Conservation (phyloP, 2,888 invertebrate species). For the Brachyptera putata region DNA sequence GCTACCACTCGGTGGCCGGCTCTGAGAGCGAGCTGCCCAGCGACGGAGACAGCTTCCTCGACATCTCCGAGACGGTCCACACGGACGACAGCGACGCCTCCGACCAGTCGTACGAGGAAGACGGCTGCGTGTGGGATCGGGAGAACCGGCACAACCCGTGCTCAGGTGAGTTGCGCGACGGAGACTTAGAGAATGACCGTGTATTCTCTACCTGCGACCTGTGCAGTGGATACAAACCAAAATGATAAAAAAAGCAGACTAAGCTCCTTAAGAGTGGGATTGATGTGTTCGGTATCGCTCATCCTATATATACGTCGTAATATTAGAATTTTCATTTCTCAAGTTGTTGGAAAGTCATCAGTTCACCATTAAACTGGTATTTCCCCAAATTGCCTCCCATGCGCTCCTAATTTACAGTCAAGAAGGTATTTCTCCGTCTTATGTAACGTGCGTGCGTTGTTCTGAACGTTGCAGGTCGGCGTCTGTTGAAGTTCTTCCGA, state of each 20-base stretch:
- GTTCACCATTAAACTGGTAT: too few species aligned
- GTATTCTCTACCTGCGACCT: not conserved
- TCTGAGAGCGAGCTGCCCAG: conserved; percentile 26
- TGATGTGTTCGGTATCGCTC: too few species aligned
- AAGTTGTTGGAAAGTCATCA: too few species aligned
- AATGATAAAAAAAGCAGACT: too few species aligned
- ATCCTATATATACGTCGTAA: too few species aligned
- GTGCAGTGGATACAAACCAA: too few species aligned
- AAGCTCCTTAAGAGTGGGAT: too few species aligned
- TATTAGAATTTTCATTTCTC: too few species aligned
- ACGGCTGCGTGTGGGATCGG: not conserved
- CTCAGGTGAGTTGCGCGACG: not conserved
- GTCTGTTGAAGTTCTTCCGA: conserved; percentile 37
- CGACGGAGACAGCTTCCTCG: conserved; percentile 28
- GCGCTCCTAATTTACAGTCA: too few species aligned
- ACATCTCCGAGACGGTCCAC: conserved; percentile 26
- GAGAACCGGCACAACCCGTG: not conserved
- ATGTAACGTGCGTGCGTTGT: too few species aligned
- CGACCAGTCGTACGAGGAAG: not conserved
- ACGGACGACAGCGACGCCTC: conserved; percentile 19
- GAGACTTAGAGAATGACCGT: not conserved
- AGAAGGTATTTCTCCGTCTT: too few species aligned
- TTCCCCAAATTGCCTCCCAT: too few species aligned
- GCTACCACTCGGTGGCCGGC: conserved; percentile 33
- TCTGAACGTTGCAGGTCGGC: conserved; percentile 33